Base-by-base conservation (phyloP, 2,113 vertebrate species). In the Marmota flaviventris region DNA sequence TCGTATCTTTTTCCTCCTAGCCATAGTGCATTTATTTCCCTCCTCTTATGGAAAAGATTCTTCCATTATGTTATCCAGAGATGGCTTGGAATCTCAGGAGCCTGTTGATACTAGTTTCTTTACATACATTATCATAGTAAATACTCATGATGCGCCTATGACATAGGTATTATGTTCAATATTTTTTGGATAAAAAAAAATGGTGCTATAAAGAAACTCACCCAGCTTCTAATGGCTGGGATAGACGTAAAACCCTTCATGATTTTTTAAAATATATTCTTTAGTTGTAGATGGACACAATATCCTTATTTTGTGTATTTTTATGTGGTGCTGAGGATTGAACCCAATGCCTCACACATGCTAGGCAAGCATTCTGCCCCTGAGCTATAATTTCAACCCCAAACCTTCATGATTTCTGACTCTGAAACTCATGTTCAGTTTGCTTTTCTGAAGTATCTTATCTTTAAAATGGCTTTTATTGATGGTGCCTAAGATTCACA, bases 141-240 rank as follows among this genome's bases (percentile, higher is more conserved):
- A 16, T 27, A 1, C 8, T 7, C 2, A 39, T 12, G 2, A 51
- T 1, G 8, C 5, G 4, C 8, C 72, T n/a, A 2, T 25, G 56
- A 6, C 1, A 2, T 2, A 5, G 75, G 3, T 0, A 2, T 25
- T 17, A 1, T 2, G n/a, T 34, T 61, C 9, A 1, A 0, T 7
- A 3, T 11, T 24, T 22, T 77, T 39, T 14, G 5, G 2, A 6
- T 14, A 56, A 51, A 37, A 17, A 37, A 18, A 29, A 34, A 42
- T 0, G 11, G 58, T 18, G 32, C 8, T 20, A 2, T 3, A 27
- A 45, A 58, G 63, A 67, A 63, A 58, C 27, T 3, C 9, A 3
- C 27, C 79, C 9, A 3, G 25, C 8, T n/a, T 79, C 14, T 4
- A 1, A 0, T 2, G 34, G 7, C 67, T 11, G 9, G 27, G 8